phyloP scores from a whole-genome alignment of 2,888 invertebrate species.

The Congeria kusceri region DNA sequence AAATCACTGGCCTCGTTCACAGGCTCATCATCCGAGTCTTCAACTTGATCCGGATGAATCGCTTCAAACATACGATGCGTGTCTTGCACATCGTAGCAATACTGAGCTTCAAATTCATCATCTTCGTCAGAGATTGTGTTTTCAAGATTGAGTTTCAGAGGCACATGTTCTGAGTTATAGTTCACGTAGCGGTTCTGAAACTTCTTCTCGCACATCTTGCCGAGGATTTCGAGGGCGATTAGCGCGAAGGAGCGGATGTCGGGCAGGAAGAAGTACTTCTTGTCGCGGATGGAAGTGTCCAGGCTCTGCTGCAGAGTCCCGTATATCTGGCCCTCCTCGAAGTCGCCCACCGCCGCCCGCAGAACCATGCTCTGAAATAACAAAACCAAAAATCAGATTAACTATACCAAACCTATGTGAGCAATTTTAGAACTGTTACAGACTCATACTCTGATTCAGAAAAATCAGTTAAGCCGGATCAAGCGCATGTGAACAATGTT shows the following conservation, averaged over 20 bases:
- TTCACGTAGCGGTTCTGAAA: conserved; percentile 66
- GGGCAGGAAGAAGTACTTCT: conserved; percentile 77
- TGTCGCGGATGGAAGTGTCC: conserved; percentile 67
- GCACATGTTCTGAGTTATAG: conserved; percentile 57
- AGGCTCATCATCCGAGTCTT: conserved; percentile 22
- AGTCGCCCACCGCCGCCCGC: conserved; percentile 79
- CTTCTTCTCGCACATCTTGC: conserved; percentile 73
- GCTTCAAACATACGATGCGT: conserved; percentile 59
- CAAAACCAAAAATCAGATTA: not conserved
- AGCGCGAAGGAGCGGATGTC: conserved; percentile 80
- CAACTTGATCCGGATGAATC: conserved; percentile 38
- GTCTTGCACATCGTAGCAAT: conserved; percentile 60
- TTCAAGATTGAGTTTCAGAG: conserved; percentile 51
- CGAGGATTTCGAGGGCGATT: conserved; percentile 75
- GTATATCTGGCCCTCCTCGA: conserved; percentile 78
- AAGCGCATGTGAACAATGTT: no score
- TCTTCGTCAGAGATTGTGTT: conserved; percentile 63
- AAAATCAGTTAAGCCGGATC: no score
- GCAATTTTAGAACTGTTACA: no score
- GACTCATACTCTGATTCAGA: no score
- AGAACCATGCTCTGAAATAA: conserved; percentile 76
- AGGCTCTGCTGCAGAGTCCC: conserved; percentile 77
- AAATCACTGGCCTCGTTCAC: conserved; percentile 9
- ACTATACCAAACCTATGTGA: no score
- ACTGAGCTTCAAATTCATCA: conserved; percentile 62